Base-by-base conservation (phyloP, 1,140 invertebrate genomes). In the Mercenaria mercenaria region DNA sequence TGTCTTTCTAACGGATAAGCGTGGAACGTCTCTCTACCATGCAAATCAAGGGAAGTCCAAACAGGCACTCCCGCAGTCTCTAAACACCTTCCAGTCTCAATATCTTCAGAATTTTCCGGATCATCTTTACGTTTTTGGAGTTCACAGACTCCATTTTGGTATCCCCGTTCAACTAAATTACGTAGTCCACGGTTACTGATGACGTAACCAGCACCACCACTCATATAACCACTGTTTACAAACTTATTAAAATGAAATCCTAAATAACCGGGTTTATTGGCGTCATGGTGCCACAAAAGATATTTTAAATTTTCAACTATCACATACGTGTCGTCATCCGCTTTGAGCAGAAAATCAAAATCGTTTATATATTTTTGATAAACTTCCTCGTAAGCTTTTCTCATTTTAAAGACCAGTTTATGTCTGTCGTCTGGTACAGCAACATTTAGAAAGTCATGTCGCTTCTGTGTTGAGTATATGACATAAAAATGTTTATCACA, bases 241-340 rank as follows among this genome's bases (percentile, higher is more conserved):
- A 87, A 92, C 32, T 77, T 69, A 90, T 91, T 88, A 86, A 93
- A 93, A 72, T 91, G 86, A 64, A 87, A 91, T 0, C 93, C 93
- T 4, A 94, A 47, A 77, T 93, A 94, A 37, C 91, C 92, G 81
- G 92, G 91, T 88, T 85, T 89, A 85, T 89, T 89, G 76, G 91
- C 79, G 89, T 91, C 77, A 86, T 94, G 93, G 29, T 94, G 83
- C 23, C 97, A 97, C 18, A 99, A 94, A 97, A 99, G 98, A 94
- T 98, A 98, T 56, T 98, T 96, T 61, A 99, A 96, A 96, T 99
- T 99, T 95, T 99, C 98, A 13, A 99, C 97, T 76, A 99, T 97
- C 39, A 98, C 98, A 95, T 98, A 99, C 32, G 98, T 98, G 95
- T 94, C 94, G 83, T 94, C 94, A 84, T 94, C 95, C 29, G 93